Evolutionary conservation across 2,888 invertebrate genomes (phyloP).

Genomic region (Gymnoscelis rufifasciata): DNA sequence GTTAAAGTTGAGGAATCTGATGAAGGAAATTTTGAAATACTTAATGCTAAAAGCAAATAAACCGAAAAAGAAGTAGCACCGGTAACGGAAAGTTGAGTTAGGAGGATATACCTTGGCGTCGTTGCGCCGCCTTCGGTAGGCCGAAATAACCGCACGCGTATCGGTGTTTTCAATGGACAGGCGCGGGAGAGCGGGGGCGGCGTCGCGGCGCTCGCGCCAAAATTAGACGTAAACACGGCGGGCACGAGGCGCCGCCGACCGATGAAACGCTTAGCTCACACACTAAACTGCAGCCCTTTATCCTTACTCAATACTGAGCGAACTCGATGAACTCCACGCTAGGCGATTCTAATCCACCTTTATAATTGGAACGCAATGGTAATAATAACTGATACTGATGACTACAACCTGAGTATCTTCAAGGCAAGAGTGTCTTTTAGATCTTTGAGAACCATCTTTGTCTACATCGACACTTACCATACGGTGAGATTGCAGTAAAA

Average conservation of each 20-base stretch:
- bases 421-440: too few relatives aligned
- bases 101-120: conserved; percentile 50
- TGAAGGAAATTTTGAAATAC: too few relatives aligned
- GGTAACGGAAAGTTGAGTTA: conserved; percentile 28
- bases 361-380: too few relatives aligned
- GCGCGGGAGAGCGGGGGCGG: conserved; percentile 55
- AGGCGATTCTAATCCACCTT: too few relatives aligned
- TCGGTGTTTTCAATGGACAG: conserved; percentile 69
- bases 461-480: too few relatives aligned
- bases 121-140: conserved; percentile 54
- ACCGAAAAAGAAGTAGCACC: conserved; percentile 5
- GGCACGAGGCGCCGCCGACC: conserved; percentile 65
- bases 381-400: too few relatives aligned
- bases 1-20: too few relatives aligned
- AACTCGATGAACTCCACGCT: too few relatives aligned
- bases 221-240: conserved; percentile 78
- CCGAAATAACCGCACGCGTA: conserved; percentile 72
- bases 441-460: too few relatives aligned
- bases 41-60: neutral
- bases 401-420: too few relatives aligned
- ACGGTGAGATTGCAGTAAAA: too few relatives aligned
- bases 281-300: conserved; percentile 19
- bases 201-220: conserved; percentile 76
- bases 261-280: conserved; percentile 36
- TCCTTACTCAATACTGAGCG: conserved; percentile 1